These are phyloP conservation scores for Probaryconus sp. DNA, from an alignment of 1,140 invertebrate genomes.

Conservation along the genomic window DNA sequence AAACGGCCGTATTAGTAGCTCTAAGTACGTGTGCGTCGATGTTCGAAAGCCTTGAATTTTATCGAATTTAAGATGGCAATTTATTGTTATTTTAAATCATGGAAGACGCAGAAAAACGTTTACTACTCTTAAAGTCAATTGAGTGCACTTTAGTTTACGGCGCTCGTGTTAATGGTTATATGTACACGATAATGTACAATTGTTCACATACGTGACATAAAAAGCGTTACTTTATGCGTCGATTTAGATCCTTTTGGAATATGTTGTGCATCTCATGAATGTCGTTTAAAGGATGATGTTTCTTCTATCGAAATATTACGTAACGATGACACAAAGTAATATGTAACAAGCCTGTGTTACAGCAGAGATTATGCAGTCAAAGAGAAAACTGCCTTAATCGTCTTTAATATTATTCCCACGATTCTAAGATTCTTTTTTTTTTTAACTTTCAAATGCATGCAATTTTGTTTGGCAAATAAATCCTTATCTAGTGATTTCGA, in stretches of 20 bases:
- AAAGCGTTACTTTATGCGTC: constrained; percentile 18
- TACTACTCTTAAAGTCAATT: constrained; percentile 29
- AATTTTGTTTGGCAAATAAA: no score
- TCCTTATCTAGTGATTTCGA: no score
- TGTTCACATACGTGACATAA: constrained; percentile 29
- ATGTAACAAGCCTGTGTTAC: no score
- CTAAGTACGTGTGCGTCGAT: neutral
- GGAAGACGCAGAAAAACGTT: constrained; percentile 34
- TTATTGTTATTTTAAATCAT: constrained; percentile 42
- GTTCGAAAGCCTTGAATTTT: constrained; percentile 22
- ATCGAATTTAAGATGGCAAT: constrained; percentile 41
- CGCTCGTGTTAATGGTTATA: constrained; percentile 31
- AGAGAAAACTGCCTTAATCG: no score
- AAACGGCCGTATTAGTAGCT: constrained; percentile 15
- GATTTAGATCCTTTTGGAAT: constrained; percentile 32
- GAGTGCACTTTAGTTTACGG: constrained; percentile 21
- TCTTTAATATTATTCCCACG: no score
- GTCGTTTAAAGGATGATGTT: constrained; percentile 6
- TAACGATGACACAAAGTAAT: no score
- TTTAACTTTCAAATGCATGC: no score
- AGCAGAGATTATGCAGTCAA: no score
- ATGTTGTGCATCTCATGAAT: constrained; percentile 28
- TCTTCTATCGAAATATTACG: constrained; percentile 18
- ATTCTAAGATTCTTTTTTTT: no score
- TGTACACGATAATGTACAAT: constrained; percentile 30